Base-by-base conservation (phyloP, 2,113 vertebrate species). In the Taxidea taxus region DNA sequence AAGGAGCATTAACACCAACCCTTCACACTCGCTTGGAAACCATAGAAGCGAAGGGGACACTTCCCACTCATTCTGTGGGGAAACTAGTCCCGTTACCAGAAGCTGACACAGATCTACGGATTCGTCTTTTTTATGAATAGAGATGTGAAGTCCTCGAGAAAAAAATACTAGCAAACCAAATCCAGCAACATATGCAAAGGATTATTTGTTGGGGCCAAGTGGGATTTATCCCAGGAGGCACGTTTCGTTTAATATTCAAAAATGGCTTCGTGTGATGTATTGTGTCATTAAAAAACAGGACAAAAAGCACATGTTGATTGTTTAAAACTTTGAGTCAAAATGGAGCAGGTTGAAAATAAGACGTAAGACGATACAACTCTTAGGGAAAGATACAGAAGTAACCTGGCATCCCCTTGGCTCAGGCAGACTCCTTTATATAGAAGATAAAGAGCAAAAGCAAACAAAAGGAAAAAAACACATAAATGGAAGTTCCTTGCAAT, bases 141-240 rank as follows among this genome's bases (percentile, higher is more conserved):
- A 37, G 62, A 68, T 25, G 62, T 16, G 37, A 31, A 64, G 4
- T 0, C 64, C 23, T 60, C 21, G 4, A 51, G 34, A 42, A 34
- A 18, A 78, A 37, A 44, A 56, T 4, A 44, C 77, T 18, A 20
- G 47, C n/a, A 34, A 70, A n/a, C 31, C 47, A 25, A 81, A 51
- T 42, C n/a, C 18, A 49, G 15, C 10, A 37, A n/a, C 6, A 14
- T 6, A 5, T 1, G 3, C 62, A 78, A 47, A 37, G 34, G 10
- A 64, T 78, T 39, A 64, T 51, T 27, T 6, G 2, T 23, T 1
- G 0, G 6, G 34, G 49, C 4, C 42, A 64, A 39, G 34, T 13
- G 31, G 29, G 31, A 2, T 62, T 62, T 62, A 37, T 25, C 3
- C 0, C 1, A 51, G 6, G 1, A 37, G 6, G 4, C 7, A 16